These are phyloP conservation scores for Trididemnum clinides DNA, from an alignment of 23 tunicate genomes.

Conservation along the genomic window DNA sequence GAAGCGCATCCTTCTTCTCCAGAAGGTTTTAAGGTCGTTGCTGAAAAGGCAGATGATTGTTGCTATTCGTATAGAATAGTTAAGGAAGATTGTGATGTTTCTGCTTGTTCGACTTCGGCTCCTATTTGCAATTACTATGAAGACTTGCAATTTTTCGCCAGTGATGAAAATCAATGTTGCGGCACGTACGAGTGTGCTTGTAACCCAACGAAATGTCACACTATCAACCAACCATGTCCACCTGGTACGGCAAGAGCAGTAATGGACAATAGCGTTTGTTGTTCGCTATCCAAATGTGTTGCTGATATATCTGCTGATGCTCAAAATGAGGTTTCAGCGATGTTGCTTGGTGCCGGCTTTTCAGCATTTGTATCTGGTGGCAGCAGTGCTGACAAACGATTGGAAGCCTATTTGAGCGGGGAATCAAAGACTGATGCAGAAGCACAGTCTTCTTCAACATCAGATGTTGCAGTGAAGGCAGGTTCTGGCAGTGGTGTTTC, in stretches of 20 bases:
- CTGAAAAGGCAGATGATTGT: conserved; percentile 86
- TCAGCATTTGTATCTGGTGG: not conserved
- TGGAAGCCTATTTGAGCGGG: not conserved
- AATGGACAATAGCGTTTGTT: conserved; percentile 54
- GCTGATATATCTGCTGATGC: not conserved
- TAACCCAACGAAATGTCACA: conserved; percentile 73
- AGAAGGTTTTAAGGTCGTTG: conserved; percentile 58
- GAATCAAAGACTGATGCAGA: not conserved
- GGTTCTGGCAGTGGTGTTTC: not conserved
- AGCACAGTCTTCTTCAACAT: not conserved
- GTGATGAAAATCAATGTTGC: conserved; percentile 64
- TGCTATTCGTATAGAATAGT: conserved; percentile 71
- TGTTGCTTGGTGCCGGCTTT: not conserved
- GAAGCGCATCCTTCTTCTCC: conserved; percentile 64
- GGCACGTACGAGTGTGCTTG: conserved; percentile 87
- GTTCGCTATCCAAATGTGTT: conserved; percentile 73
- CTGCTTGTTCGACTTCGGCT: conserved; percentile 42
- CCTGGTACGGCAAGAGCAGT: conserved; percentile 12
- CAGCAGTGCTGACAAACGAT: not conserved
- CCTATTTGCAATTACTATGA: conserved; percentile 81
- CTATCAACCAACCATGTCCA: conserved; percentile 53
- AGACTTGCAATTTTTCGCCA: conserved; percentile 57
- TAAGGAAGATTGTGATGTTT: conserved; percentile 48
- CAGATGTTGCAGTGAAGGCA: not conserved
- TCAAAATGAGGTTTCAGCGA: not conserved